Evolutionary conservation across 1,140 invertebrate species (phyloP).

Genomic region (Procambarus clarkii): DNA sequence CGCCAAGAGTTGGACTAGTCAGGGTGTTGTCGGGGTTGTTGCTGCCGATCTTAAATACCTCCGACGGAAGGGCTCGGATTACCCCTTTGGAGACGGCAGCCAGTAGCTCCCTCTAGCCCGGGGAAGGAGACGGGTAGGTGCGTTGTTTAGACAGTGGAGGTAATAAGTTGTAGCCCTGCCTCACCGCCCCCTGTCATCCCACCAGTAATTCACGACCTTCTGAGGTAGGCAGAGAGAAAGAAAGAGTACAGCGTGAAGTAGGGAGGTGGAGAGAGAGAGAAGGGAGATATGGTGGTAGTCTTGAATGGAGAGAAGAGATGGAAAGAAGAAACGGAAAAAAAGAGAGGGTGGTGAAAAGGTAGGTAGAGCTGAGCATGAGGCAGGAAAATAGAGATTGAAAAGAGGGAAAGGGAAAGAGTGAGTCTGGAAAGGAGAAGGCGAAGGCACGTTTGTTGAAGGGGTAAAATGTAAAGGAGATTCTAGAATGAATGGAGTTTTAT

Average conservation of each 20-base stretch:
- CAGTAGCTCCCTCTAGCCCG: conserved; percentile 20
- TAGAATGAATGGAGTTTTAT: too few species aligned
- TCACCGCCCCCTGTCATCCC: conserved; percentile 41
- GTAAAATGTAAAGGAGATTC: too few species aligned
- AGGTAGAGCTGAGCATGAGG: not conserved
- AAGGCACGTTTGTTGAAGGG: too few species aligned
- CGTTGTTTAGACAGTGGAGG: conserved; percentile 38
- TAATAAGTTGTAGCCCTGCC: conserved; percentile 49
- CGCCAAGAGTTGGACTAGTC: not conserved
- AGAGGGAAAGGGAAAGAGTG: not conserved
- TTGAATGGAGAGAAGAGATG: not conserved
- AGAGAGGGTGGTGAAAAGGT: not conserved
- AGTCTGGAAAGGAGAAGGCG: not conserved
- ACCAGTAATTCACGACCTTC: conserved; percentile 50
- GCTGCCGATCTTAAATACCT: not conserved
- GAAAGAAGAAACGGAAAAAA: not conserved
- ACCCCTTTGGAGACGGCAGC: not conserved
- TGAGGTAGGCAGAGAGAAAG: not conserved
- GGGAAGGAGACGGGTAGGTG: not conserved
- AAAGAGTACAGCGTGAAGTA: not conserved
- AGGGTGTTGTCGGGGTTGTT: not conserved
- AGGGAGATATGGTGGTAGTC: not conserved
- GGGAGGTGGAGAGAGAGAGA: not conserved
- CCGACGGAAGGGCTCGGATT: not conserved
- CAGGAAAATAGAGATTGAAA: not conserved